Evolutionary conservation across 1,140 invertebrate genomes (phyloP), one percentile per base, ranked within the genome.

Genomic region (Drosophila rufa): DNA sequence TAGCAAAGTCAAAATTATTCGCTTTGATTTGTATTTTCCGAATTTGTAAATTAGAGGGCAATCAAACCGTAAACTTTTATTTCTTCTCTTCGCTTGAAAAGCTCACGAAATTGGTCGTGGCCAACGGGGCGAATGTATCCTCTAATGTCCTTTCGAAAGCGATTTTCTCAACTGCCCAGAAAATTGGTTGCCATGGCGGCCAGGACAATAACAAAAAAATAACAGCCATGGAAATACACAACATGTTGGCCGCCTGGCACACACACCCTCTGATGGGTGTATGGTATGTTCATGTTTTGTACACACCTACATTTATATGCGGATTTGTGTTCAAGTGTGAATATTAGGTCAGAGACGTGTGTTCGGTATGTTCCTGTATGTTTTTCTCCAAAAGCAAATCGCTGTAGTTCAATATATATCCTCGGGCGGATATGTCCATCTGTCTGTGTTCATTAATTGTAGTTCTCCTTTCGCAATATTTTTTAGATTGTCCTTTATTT

Each of bases 141-240:
- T 69, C 50, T 45, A 77, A 78, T 77, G 75, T 58, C 73, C 55
- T 22, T 73, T 73, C 70, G 22, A 71, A 38, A 71, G 67, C 66
- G 56, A 77, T 77, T 77, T 77, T 77, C 75, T 68, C 64, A 68
- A 60, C 75, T 77, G 74, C 48, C 67, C 58, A 64, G 67, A 47
- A 75, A 76, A 73, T 57, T 60, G 62, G 83, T 82, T 86, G 79
- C 75, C 79, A 87, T 65, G 79, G 60, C 43, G 56, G 25, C 47
- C 25, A 55, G 64, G 43, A 80, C 69, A 75, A 76, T 48, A 80
- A 65, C 71, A 71, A 61, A 69, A 77, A 71, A 70, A 75, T 51
- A 76, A 64, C 66, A 86, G 53, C 67, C 56, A 60, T 79, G 61
- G 79, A 67, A 71, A 58, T 73, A 71, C 55, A 73, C 58, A 82